Evolutionary conservation across 2,113 vertebrate species (phyloP).

Genomic region (Rhodinocichla rosea): DNA sequence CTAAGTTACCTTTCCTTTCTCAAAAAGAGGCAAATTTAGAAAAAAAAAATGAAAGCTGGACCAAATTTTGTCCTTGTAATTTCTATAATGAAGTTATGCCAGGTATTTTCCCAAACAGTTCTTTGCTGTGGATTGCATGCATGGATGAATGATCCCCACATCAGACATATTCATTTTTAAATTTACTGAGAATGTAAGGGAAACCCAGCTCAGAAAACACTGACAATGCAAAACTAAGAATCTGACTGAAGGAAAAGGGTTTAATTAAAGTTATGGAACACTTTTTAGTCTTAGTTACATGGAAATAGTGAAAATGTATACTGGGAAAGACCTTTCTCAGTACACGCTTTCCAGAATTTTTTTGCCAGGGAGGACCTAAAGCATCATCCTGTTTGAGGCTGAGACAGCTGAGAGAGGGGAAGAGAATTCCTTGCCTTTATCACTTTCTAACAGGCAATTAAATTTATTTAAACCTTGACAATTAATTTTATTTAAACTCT

Average conservation of each 20-base stretch:
- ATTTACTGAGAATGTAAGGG: background rate
- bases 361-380: background rate
- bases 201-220: background rate
- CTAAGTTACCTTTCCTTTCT: background rate
- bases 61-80: background rate
- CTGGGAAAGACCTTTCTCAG: background rate
- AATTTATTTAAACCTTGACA: background rate
- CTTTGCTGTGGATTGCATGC: background rate
- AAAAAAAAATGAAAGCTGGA: background rate
- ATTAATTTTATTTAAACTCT: slow-evolving; percentile 7
- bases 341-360: background rate
- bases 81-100: background rate
- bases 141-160: background rate
- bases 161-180: background rate
- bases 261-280: background rate
- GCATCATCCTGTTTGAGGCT: background rate
- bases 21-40: background rate
- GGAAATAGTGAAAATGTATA: background rate
- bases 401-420: background rate
- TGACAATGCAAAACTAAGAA: background rate
- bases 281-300: background rate
- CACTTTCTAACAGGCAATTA: background rate
- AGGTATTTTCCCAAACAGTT: background rate
- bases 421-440: background rate
- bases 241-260: background rate